These are phyloP conservation scores for Tachina grossa DNA, from an alignment of 2,888 invertebrate species.

Conservation along the genomic window DNA sequence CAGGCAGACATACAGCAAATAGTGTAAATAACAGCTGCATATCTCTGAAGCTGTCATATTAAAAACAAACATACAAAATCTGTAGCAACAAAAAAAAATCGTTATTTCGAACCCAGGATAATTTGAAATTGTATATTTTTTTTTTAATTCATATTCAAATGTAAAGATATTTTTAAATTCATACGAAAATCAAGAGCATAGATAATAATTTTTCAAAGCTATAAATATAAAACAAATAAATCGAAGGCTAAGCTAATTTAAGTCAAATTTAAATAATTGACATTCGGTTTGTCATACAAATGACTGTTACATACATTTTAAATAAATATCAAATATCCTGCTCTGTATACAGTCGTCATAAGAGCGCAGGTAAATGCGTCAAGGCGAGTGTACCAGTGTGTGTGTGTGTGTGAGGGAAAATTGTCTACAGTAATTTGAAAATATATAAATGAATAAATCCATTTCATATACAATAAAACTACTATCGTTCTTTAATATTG, in stretches of 20 bases:
- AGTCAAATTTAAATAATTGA: conserved; percentile 30
- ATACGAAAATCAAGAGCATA: background rate
- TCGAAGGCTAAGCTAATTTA: conserved; percentile 20
- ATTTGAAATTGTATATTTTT: conserved; percentile 15
- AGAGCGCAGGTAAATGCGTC: background rate
- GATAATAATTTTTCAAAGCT: background rate
- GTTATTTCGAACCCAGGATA: conserved; percentile 1
- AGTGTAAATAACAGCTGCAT: conserved; percentile 45
- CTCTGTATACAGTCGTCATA: background rate
- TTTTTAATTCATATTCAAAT: background rate
- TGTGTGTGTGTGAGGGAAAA: background rate
- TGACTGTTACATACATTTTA: background rate
- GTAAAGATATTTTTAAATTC: background rate
- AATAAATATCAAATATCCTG: conserved; percentile 38
- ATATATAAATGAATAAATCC: background rate
- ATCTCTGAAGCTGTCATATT: conserved; percentile 24
- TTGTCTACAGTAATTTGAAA: conserved; percentile 1
- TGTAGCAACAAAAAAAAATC: conserved; percentile 7
- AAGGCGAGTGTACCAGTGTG: background rate
- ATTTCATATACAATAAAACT: background rate
- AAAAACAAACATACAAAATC: conserved; percentile 15
- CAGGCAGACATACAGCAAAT: conserved; percentile 19
- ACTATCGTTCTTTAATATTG: background rate
- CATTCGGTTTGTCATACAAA: conserved; percentile 22
- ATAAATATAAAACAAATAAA: background rate